Conservation (phyloP, 1,140 invertebrate genomes). For the Aphidius ervi region DNA sequence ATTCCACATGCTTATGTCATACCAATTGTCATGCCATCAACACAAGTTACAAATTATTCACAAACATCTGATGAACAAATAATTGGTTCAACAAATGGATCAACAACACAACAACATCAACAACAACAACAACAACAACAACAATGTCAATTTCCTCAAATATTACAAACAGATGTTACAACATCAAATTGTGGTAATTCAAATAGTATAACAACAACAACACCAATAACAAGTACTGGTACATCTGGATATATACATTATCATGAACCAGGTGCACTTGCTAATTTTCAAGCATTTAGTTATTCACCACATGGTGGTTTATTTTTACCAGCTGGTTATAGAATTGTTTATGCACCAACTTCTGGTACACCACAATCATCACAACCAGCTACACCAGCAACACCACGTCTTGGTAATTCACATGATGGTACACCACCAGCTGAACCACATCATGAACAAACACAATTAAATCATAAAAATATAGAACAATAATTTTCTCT, state of each 20-base stretch:
- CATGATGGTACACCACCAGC: conserved; percentile 46
- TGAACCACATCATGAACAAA: conserved; percentile 37
- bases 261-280: conserved; percentile 36
- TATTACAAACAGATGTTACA: conserved; percentile 10
- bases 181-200: conserved; percentile 7
- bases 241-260: conserved; percentile 40
- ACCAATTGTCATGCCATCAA: conserved; percentile 50
- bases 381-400: conserved; percentile 44
- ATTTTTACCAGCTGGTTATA: conserved; percentile 46
- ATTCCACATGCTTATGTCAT: conserved; percentile 49
- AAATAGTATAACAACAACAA: conserved; percentile 24
- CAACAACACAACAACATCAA: conserved; percentile 22
- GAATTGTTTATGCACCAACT: conserved; percentile 43
- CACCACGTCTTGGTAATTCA: conserved; percentile 42
- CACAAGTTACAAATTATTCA: conserved; percentile 35
- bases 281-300: conserved; percentile 42
- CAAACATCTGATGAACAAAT: conserved; percentile 23
- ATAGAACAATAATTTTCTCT: conserved; percentile 31
- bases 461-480: conserved; percentile 21
- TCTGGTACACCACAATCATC: conserved; percentile 35
- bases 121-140: conserved; percentile 9
- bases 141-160: conserved; percentile 38
- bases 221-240: conserved; percentile 29
- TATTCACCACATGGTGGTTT: conserved; percentile 44
- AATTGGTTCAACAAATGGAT: conserved; percentile 30